phyloP scores from a whole-genome alignment of 2,888 invertebrate species.

The Charanyca ferruginea region DNA sequence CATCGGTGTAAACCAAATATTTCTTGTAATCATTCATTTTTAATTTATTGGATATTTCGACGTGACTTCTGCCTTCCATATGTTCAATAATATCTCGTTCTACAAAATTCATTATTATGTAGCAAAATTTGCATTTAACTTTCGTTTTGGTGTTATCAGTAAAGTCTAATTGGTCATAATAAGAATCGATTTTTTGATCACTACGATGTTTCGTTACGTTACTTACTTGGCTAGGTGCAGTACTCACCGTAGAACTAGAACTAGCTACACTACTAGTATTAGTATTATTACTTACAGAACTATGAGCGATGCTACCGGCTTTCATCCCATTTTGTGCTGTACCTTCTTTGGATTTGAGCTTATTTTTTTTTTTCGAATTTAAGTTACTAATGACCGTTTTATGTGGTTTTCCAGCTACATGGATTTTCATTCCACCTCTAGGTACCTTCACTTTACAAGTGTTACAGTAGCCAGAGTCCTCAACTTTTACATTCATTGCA shows the following conservation, averaged over 20 bases:
- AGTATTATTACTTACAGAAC: background rate
- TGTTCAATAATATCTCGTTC: constrained; percentile 7
- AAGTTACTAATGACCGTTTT: background rate
- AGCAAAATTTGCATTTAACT: constrained; percentile 35
- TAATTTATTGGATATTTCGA: background rate
- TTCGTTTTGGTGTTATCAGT: background rate
- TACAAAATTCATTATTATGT: background rate
- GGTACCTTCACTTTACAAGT: constrained; percentile 39
- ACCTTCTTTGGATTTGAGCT: background rate
- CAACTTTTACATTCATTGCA: background rate
- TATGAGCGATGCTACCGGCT: background rate
- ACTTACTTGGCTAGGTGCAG: background rate
- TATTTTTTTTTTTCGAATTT: background rate
- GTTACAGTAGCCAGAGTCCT: constrained; percentile 2
- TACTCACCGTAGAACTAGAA: background rate
- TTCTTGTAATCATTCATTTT: background rate
- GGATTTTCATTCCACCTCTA: constrained; percentile 2
- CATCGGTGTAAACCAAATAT: background rate
- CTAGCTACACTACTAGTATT: background rate
- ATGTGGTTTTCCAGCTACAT: constrained; percentile 18
- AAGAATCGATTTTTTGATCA: background rate
- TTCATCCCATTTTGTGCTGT: background rate
- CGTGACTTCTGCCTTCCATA: constrained; percentile 1
- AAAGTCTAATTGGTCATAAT: background rate
- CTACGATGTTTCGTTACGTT: accelerated